Percentiles rank a stretch among this genome's conserved stretches.
These are phyloP conservation scores for Pipistrellus nathusii DNA, from an alignment of 2,797 vertebrate genomes.

Conservation along the genomic window DNA sequence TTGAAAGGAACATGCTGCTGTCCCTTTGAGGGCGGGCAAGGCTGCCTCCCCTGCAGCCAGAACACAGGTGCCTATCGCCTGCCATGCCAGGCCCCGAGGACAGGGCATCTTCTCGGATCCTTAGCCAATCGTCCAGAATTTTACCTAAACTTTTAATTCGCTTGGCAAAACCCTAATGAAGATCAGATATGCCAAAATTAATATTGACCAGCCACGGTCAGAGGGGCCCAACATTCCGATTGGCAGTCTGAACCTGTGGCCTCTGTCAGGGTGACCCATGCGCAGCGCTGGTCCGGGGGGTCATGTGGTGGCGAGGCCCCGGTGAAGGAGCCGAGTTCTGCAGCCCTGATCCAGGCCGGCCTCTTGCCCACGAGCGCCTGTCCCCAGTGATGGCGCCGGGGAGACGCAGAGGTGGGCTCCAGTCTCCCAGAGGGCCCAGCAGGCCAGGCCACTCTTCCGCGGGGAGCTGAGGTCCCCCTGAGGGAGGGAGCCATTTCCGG, in stretches of 20 bases:
- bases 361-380: accelerated
- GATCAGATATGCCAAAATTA: background rate
- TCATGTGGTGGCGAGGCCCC: accelerated
- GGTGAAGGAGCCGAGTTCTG: background rate
- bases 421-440: too few relatives aligned
- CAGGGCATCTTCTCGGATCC: background rate
- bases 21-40: background rate
- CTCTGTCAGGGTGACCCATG: background rate
- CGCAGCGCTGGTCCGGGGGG: background rate
- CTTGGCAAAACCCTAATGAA: background rate
- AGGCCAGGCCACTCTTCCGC: background rate
- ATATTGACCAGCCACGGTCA: background rate
- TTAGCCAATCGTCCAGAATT: background rate
- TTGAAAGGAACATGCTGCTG: background rate
- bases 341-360: accelerated
- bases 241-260: background rate
- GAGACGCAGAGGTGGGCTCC: too few relatives aligned
- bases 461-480: accelerated
- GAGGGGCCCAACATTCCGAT: background rate
- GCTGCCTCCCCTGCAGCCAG: accelerated
- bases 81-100: accelerated
- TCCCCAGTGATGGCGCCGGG: background rate
- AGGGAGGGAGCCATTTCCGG: background rate
- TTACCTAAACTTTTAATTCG: too few relatives aligned
- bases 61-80: accelerated